These are phyloP conservation scores for Furnarius figulus DNA, from an alignment of 2,113 vertebrate genomes.

Conservation along the genomic window DNA sequence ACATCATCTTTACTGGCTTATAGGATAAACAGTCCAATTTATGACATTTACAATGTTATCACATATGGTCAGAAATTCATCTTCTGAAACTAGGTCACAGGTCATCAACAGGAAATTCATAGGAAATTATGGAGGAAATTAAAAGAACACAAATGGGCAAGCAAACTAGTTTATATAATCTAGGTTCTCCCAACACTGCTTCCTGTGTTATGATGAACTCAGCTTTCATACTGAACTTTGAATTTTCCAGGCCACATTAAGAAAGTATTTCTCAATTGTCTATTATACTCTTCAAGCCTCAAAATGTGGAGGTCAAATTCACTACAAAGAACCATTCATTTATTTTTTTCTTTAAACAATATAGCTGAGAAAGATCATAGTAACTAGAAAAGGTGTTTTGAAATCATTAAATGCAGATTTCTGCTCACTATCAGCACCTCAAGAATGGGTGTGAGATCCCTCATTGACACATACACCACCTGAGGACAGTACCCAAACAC, in stretches of 20 bases:
- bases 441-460: background rate
- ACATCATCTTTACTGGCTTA: background rate
- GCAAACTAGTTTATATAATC: constrained; percentile 33
- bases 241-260: background rate
- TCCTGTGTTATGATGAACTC: constrained; percentile 54
- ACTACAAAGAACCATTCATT: background rate
- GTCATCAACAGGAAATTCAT: constrained; percentile 54
- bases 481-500: background rate
- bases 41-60: background rate
- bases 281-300: background rate
- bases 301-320: background rate
- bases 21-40: background rate
- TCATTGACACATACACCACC: background rate
- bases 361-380: background rate
- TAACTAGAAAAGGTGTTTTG: background rate
- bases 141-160: constrained; percentile 27
- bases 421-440: background rate
- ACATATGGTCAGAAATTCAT: background rate
- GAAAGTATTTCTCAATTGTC: constrained; percentile 23
- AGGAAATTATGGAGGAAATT: constrained; percentile 52
- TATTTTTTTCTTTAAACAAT: background rate
- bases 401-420: background rate
- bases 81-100: constrained; percentile 10
- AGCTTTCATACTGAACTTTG: constrained; percentile 15
- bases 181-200: background rate